phyloP scores from a whole-genome alignment of 2,113 vertebrate genomes.

The Kryptolebias marmoratus region DNA sequence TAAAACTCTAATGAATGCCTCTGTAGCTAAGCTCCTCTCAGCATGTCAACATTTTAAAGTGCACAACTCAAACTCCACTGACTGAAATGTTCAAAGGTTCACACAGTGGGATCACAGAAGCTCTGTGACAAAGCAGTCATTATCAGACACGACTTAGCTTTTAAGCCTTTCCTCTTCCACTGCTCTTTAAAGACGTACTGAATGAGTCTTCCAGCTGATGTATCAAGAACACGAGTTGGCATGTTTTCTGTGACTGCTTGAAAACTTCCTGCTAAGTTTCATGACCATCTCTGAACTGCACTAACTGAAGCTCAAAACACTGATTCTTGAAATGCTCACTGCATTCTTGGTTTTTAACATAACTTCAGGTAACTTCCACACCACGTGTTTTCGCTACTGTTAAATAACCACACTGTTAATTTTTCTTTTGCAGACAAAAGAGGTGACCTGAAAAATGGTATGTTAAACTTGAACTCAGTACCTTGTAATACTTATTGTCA shows the following conservation, averaged over 20 bases:
- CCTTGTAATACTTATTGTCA: background rate
- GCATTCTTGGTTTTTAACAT: constrained; percentile 10
- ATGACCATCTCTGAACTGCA: background rate
- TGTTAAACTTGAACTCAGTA: constrained; percentile 49
- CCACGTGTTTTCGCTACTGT: background rate
- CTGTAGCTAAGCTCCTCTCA: constrained; percentile 9
- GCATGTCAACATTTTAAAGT: constrained; percentile 28
- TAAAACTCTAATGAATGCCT: background rate
- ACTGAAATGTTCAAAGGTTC: constrained; percentile 19
- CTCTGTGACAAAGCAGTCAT: background rate
- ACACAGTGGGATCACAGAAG: background rate
- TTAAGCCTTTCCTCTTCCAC: constrained; percentile 2
- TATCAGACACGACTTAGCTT: background rate
- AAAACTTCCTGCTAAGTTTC: background rate
- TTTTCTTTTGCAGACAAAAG: constrained; percentile 83
- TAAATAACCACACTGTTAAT: constrained; percentile 56
- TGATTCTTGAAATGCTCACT: constrained; percentile 2
- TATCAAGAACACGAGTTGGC: background rate
- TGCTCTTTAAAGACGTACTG: constrained; percentile 4
- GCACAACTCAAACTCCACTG: constrained; percentile 11
- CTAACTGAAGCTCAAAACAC: constrained; percentile 24
- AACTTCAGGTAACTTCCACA: background rate
- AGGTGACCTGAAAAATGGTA: constrained; percentile 81
- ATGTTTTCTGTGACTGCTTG: background rate
- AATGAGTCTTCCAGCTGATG: background rate